These are phyloP conservation scores for Micrastur ruficollis DNA, from an alignment of 2,797 vertebrate species.

Conservation along the genomic window DNA sequence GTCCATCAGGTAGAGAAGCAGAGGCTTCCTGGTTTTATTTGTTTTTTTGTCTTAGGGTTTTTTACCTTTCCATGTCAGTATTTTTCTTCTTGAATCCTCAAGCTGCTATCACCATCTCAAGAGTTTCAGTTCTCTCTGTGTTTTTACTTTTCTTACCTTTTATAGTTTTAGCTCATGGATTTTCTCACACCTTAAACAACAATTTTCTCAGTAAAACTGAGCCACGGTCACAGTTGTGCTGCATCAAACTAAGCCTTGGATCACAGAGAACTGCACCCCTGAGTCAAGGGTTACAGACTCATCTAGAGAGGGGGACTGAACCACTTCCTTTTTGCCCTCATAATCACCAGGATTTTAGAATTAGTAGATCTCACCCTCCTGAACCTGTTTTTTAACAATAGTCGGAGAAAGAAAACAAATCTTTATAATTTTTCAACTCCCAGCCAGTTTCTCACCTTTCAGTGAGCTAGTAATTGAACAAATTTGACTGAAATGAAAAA, in stretches of 20 bases:
- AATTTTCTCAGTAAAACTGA: background rate
- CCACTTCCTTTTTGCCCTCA: background rate
- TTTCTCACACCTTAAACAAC: background rate
- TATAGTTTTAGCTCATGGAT: background rate
- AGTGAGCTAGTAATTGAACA: background rate
- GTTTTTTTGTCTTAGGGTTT: background rate
- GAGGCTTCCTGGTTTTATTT: background rate
- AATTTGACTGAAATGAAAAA: slow-evolving; percentile 5
- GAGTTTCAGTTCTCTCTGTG: background rate
- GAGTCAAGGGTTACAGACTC: background rate
- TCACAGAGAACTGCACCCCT: background rate
- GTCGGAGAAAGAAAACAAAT: background rate
- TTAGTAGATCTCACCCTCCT: background rate
- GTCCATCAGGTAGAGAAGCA: background rate
- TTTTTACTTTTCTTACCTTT: background rate
- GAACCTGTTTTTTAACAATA: background rate
- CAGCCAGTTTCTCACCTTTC: background rate
- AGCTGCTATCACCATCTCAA: background rate
- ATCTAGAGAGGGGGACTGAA: background rate
- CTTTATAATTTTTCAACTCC: background rate
- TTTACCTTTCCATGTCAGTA: background rate
- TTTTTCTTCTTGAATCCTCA: background rate
- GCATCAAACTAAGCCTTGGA: background rate
- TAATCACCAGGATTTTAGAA: background rate
- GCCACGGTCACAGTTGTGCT: background rate